Base-by-base conservation (phyloP, 2,888 invertebrate genomes). In the Leptopilina syphax region DNA sequence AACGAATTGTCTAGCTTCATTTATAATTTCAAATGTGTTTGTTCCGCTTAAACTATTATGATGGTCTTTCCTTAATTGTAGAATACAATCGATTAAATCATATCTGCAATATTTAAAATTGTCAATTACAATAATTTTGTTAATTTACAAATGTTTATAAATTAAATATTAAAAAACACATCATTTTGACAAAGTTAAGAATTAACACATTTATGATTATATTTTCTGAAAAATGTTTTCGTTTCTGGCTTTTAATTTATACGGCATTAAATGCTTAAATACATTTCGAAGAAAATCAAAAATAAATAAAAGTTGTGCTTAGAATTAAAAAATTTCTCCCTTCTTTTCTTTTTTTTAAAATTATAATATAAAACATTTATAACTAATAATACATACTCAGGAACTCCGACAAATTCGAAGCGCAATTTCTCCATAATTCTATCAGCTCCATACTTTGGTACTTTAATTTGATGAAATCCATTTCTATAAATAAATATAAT, bases 21-120 rank as follows among this genome's bases (percentile, higher is more conserved):
- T 18, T 2, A 88, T 66, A 78, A 89, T 87, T 65, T 80, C 78
- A 0, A 8, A 7, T 0, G 87, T 77, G 3, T 83, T 27, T 7
- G 86, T 5, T 60, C 86, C 85, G 27, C 85, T 78, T 65, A 89
- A 77, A 9, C 86, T 83, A 67, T 87, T 83, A 24, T 86, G 86
- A 78, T 86, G 85, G 7, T 80, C 82, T 65, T 82, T 82, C 8
- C 88, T 87, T 34, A 89, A 84, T 44, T 79, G 80, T 2, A 81
- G 41, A 70, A 89, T 76, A 68, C 85, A 83, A 50, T 86, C 85
- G 34, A 88, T 34, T 41, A 89, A 80, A 82, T 89, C 88, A 12
- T 81, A 70, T 80, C 88, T 88, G 76, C 44, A 83, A 79, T 24
- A 63, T 18, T 24, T 8, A 12, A n/a, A 60, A 60, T 12, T 60